Evolutionary conservation across 2,888 invertebrate species (phyloP), one percentile per base, ranked within the genome.

Genomic region (Lissonota sp.): DNA sequence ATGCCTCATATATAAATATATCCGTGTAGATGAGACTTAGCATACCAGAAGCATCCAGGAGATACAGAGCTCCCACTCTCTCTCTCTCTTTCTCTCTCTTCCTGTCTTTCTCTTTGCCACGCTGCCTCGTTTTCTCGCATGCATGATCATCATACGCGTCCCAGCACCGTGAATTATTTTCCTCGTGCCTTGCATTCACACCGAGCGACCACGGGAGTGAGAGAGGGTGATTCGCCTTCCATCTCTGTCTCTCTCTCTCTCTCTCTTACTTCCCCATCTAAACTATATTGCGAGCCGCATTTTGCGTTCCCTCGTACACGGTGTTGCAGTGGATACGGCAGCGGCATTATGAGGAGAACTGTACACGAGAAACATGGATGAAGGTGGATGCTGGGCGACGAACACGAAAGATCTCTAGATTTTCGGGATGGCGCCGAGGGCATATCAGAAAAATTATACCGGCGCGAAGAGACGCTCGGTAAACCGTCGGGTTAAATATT

Each of bases 401-500:
- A 69, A 71, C 55, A 40, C 39, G 74, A 57, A 53, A 74, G 70
- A 63, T 80, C 78, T 66, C 82, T 75, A 74, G 82, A 14, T 82
- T 84, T 84, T 84, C 82, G 75, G 80, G 84, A 82, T 78, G 78
- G 77, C 81, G 75, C 71, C 67, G 79, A 64, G 74, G 70, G 74
- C 82, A 77, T 82, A 83, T 83, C 82, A 84, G 85, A 86, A 87
- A 89, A 86, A 88, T 84, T 85, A 84, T 84, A 79, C 79, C 77
- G 77, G 83, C 63, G 80, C 82, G 76, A 83, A 77, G 83, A 71
- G 84, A 75, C 85, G 83, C 83, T 12, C 85, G 87, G 86, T 87
- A 88, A 88, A 90, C 86, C 88, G 85, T 73, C 84, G 86, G 87
- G 89, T 90, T 89, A 90, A 90, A 90, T 90, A 90, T 90, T 89